A percentile compares a stretch with the other conserved stretches of the same genome.
phyloP scores from a whole-genome alignment of 1,140 invertebrate species.

The Stegodyphus dumicola region DNA sequence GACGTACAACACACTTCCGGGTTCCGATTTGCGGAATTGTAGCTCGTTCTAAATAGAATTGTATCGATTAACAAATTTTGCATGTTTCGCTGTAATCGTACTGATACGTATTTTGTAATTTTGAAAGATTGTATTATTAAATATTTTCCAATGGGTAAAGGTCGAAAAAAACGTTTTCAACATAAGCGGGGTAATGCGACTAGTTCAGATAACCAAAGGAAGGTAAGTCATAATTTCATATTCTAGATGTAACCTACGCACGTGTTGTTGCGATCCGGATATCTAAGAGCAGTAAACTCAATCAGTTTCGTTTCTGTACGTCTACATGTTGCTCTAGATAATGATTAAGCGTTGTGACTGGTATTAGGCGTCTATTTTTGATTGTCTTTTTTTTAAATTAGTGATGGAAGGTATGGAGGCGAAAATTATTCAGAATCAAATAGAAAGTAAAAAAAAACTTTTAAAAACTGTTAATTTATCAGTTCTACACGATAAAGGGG shows the following conservation, averaged over 20 bases:
- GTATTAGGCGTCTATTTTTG: not conserved
- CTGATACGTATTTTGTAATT: not conserved
- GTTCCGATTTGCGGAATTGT: no score
- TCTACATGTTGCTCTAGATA: not conserved
- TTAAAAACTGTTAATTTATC: slow-evolving; percentile 6
- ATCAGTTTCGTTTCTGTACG: not conserved
- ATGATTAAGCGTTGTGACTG: not conserved
- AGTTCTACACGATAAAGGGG: slow-evolving; percentile 27
- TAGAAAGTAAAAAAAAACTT: slow-evolving; percentile 5
- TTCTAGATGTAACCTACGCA: not conserved
- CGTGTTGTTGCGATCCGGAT: not conserved
- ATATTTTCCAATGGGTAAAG: slow-evolving; percentile 20
- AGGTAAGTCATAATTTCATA: not conserved
- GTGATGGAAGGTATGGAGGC: not conserved
- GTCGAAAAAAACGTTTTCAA: slow-evolving; percentile 33
- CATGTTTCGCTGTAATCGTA: no score
- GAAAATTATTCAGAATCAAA: not conserved
- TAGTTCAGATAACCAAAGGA: not conserved
- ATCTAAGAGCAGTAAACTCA: not conserved
- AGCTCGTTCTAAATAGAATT: no score
- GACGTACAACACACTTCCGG: no score
- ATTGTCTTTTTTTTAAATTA: no score
- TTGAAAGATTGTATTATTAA: not conserved
- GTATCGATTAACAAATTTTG: no score
- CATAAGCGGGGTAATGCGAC: not conserved